Percentiles rank a stretch among this genome's conserved stretches.
Conservation (phyloP, 1,140 invertebrate genomes). For the Diploscapter pachys region DNA sequence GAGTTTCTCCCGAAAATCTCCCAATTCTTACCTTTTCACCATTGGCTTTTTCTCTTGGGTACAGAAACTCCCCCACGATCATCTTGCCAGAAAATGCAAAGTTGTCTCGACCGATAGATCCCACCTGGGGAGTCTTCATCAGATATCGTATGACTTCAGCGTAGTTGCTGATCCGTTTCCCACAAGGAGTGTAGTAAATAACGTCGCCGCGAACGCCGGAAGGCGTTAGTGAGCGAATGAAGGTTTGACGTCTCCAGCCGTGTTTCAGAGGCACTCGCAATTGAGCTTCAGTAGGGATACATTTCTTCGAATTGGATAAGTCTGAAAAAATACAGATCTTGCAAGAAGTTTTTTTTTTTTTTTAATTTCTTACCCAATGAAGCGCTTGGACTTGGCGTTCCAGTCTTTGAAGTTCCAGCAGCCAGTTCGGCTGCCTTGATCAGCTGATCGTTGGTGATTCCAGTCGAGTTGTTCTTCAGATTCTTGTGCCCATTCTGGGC, state of each 20-base stretch:
- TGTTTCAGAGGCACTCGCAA: conserved; percentile 19
- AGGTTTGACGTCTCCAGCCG: conserved; percentile 28
- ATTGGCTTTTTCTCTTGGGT: conserved; percentile 5
- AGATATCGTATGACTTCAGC: conserved; percentile 27
- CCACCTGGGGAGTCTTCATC: not conserved
- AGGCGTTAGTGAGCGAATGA: conserved; percentile 4
- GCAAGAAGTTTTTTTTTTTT: conserved; percentile 4
- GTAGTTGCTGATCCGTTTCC: conserved; percentile 29
- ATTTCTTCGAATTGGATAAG: conserved; percentile 1
- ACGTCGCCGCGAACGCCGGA: conserved; percentile 27
- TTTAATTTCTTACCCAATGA: not conserved
- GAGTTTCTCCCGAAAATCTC: not conserved
- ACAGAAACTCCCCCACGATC: conserved; percentile 26
- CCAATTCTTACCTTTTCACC: not conserved
- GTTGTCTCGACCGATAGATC: conserved; percentile 20
- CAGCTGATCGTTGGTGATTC: conserved; percentile 5
- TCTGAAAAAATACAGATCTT: not conserved
- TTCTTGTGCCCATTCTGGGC: conserved; percentile 8
- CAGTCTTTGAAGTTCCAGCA: not conserved
- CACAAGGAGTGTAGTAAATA: conserved; percentile 23
- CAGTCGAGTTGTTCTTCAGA: conserved; percentile 8
- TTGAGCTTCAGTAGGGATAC: conserved; percentile 5
- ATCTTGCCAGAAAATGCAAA: conserved; percentile 17
- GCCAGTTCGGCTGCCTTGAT: conserved; percentile 13
- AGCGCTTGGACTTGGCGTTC: not conserved